Base-by-base conservation (phyloP, 2,888 invertebrate species). In the Anarsia innoxiella region DNA sequence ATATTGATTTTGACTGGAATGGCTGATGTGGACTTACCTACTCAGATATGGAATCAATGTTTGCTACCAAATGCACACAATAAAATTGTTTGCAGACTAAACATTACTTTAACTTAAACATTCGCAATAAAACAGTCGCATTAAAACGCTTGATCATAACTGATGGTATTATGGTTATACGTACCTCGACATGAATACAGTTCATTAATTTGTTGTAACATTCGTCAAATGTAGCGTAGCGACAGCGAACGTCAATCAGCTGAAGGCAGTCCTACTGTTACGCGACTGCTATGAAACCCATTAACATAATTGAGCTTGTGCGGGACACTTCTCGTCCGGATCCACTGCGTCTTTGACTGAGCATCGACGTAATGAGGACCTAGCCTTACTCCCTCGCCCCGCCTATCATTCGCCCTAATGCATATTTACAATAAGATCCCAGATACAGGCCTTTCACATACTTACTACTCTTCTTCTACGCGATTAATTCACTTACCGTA, bases 251-350 rank as follows among this genome's bases (percentile, higher is more conserved):
- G 70, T 68, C 66, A 70, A 74, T 72, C 66, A 67, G 66, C 49
- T 53, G 57, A 58, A 65, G 63, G 56, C 59, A 57, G 58, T 56
- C 49, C 59, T 62, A 61, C 65, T 69, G 72, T 69, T 60, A 51
- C 53, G 56, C 46, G 63, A 69, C 67, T 68, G 65, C 64, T 65
- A 64, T 60, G 65, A 65, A 33, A 67, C 55, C 77, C 79, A 80
- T 82, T 80, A 80, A 59, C 77, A 79, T 80, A 79, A 82, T 80
- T 80, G 78, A 78, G 69, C 72, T 71, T 66, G 70, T 70, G 67
- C 73, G 67, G 69, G 71, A 72, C 71, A 69, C 69, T 76, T 70
- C 66, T 66, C 68, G 64, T 63, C 59, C 66, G 68, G 58, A 71
- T 66, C 66, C 64, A 60, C 57, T 62, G 66, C 64, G 68, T 74